These are phyloP conservation scores for Chionoecetes opilio DNA, from an alignment of 1,140 invertebrate species.

Conservation along the genomic window DNA sequence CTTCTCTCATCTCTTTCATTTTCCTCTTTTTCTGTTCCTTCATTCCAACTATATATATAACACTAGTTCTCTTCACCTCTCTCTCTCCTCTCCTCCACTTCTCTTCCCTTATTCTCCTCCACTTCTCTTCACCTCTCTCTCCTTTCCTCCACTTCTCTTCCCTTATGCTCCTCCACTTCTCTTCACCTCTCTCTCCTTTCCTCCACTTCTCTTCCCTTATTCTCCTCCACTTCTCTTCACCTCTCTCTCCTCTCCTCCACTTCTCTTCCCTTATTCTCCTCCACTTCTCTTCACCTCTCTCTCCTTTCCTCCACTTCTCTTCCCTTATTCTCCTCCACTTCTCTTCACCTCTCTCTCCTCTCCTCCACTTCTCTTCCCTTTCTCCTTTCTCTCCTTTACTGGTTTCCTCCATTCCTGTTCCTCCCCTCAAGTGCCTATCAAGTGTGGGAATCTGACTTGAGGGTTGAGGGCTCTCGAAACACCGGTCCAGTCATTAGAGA, in stretches of 20 bases:
- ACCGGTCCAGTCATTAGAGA: constrained; percentile 33
- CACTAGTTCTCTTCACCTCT: background rate
- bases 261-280: background rate
- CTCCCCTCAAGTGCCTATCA: constrained; percentile 42
- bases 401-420: constrained; percentile 27
- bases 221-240: background rate
- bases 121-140: background rate
- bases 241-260: background rate
- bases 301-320: background rate
- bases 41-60: too few relatives aligned
- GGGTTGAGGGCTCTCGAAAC: constrained; percentile 32
- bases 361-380: constrained; percentile 14
- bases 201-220: background rate
- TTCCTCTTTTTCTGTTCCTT: too few relatives aligned
- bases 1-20: too few relatives aligned
- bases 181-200: constrained; percentile 1
- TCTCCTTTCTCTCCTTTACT: background rate
- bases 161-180: background rate
- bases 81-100: background rate
- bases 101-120: background rate
- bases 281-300: background rate
- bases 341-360: constrained; percentile 13
- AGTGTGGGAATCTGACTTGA: constrained; percentile 55
- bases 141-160: background rate
- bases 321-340: background rate